Conservation (phyloP, 2,113 vertebrate species). For the Stercorarius parasiticus region DNA sequence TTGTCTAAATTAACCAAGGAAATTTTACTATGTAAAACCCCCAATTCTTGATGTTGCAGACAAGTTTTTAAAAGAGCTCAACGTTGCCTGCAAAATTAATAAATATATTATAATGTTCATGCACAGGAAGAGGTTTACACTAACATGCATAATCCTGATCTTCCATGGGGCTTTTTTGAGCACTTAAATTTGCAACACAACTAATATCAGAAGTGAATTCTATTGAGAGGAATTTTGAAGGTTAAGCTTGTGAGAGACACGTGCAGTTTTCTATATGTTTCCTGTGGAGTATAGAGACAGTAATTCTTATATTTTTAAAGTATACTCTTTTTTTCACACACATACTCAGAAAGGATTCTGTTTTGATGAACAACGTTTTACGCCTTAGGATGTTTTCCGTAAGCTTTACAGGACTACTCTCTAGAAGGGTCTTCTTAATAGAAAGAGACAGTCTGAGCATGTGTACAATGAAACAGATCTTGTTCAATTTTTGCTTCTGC, state of each 20-base stretch:
- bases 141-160: background rate
- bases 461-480: background rate
- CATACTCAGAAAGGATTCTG: background rate
- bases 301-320: background rate
- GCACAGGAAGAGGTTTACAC: background rate
- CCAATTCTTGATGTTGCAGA: background rate
- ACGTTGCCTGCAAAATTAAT: background rate
- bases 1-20: background rate
- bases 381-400: background rate
- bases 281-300: background rate
- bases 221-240: background rate
- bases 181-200: background rate
- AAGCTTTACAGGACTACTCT: background rate
- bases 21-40: background rate
- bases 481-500: background rate
- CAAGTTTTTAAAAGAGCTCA: background rate
- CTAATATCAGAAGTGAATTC: background rate
- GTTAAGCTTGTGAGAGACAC: background rate
- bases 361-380: background rate
- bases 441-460: background rate
- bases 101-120: background rate
- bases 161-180: background rate
- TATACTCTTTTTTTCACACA: background rate
- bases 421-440: background rate
- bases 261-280: background rate